phyloP scores from a whole-genome alignment of 2,888 invertebrate species.

The Conus canariensis region DNA sequence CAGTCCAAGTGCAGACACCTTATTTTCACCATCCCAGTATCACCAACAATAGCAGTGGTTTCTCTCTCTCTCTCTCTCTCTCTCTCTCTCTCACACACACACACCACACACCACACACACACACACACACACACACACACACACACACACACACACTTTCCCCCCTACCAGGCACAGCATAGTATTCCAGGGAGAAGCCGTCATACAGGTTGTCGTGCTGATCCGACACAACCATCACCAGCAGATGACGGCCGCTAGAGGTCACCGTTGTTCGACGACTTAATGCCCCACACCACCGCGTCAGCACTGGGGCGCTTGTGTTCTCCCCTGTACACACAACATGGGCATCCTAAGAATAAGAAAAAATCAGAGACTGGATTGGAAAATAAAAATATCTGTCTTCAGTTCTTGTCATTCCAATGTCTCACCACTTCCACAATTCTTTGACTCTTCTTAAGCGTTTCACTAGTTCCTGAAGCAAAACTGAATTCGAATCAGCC shows the following conservation, averaged over 20 bases:
- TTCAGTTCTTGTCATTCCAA: no score
- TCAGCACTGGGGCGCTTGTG: slow-evolving; percentile 20
- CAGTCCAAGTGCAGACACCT: background rate
- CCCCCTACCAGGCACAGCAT: slow-evolving; percentile 45
- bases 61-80: no score
- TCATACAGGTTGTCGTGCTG: slow-evolving; percentile 38
- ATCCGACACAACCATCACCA: slow-evolving; percentile 45
- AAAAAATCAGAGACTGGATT: no score
- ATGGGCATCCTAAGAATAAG: no score
- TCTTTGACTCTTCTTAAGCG: no score
- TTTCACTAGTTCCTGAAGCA: no score
- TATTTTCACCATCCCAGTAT: background rate
- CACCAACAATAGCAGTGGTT: no score
- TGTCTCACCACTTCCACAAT: no score
- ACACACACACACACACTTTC: background rate
- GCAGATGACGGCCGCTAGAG: slow-evolving; percentile 40
- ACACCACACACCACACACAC: background rate
- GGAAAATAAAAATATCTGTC: no score
- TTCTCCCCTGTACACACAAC: background rate
- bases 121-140: background rate
- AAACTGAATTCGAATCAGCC: no score
- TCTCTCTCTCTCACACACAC: background rate
- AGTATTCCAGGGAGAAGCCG: slow-evolving; percentile 44
- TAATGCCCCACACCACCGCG: slow-evolving; percentile 45
- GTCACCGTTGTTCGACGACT: slow-evolving; percentile 25